These are phyloP conservation scores for Globodera rostochiensis DNA, from an alignment of 1,140 invertebrate species.

Conservation along the genomic window DNA sequence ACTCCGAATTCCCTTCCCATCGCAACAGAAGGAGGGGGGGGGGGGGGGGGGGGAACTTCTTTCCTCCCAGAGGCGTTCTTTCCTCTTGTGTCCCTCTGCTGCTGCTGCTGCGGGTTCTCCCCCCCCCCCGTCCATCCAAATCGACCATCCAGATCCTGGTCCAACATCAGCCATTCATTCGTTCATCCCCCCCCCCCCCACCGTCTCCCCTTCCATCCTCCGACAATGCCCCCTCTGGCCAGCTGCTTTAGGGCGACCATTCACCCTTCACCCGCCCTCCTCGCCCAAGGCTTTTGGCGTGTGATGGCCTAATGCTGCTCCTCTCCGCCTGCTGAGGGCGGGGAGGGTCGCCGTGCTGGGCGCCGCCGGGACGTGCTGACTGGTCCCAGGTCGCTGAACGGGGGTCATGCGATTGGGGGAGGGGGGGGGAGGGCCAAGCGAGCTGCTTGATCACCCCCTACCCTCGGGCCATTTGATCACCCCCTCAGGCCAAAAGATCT, in stretches of 20 bases:
- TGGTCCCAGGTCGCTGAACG: neutral
- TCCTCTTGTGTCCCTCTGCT: neutral
- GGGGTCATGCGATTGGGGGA: neutral
- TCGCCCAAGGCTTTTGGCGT: neutral
- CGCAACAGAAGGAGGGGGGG: neutral
- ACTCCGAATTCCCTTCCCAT: neutral
- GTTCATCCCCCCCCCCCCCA: neutral
- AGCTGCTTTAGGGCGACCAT: neutral
- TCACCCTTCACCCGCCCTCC: neutral
- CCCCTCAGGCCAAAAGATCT: neutral
- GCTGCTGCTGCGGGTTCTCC: neutral
- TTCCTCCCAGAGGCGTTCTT: neutral
- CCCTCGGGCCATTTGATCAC: no score
- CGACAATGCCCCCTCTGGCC: neutral
- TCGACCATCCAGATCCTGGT: no score
- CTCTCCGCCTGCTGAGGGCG: neutral
- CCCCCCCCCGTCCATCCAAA: neutral
- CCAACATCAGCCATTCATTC: neutral
- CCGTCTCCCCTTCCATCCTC: neutral
- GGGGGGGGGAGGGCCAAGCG: neutral
- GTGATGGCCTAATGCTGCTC: conserved; percentile 7
- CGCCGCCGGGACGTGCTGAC: neutral
- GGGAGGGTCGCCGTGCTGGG: neutral
- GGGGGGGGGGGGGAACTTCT: neutral
- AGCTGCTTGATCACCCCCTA: neutral